Base-by-base conservation (phyloP, 2,113 vertebrate species). In the Mesitornis unicolor region DNA sequence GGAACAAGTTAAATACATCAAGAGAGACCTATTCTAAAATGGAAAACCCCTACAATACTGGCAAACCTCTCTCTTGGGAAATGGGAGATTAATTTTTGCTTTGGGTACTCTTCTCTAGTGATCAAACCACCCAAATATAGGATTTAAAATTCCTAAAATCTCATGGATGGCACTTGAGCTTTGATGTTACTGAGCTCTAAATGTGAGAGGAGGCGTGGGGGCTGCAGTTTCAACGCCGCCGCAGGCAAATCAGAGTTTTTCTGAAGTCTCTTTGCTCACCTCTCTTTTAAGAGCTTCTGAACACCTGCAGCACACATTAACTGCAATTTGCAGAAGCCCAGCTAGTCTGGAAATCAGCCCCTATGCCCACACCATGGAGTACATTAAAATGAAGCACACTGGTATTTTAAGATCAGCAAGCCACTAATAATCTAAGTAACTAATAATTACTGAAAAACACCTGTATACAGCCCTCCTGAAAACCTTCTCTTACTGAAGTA, bases 291-390 rank as follows among this genome's bases (percentile, higher is more conserved):
- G 47, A 90, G 42, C 43, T 84, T n/a, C 54, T 94, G 79, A 93
- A 69, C 94, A 97, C 84, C 94, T 95, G 93, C 90, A 85, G 89
- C 54, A 95, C 71, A 64, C 70, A 90, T 65, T 69, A 86, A 68
- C 26, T 84, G 75, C 47, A 70, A 90, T 83, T 36, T 74, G 75
- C 48, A 35, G 54, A 84, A 94, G 56, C 59, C 79, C 81, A 90
- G 82, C 47, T 81, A 69, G 48, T 56, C 78, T 71, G 64, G 50
- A 80, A 93, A 88, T 86, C 75, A 86, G 42, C 11, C 29, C 45
- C 11, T 54, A 25, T 48, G 25, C 47, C 79, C 64, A 86, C 64
- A 61, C 5, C 5, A 63, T 19, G 67, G 67, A 40, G 2, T 26
- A 59, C 6, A 53, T 63, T 70, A 78, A 90, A 92, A 87, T 45